These are phyloP conservation scores for Luehdorfia chinensis DNA, from an alignment of 1,140 invertebrate species.

Conservation along the genomic window DNA sequence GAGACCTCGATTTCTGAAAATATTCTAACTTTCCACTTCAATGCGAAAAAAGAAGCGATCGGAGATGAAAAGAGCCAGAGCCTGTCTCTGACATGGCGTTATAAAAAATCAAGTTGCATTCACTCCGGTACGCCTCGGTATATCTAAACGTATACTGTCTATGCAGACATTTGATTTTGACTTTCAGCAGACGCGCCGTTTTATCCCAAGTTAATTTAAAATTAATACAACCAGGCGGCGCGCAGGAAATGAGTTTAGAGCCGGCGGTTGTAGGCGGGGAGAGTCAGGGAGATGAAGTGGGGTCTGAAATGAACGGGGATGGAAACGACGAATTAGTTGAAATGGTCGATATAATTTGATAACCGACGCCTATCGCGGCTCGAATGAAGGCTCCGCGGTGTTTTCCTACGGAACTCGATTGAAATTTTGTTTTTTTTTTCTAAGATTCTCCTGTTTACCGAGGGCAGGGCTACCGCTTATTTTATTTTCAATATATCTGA, in stretches of 20 bases:
- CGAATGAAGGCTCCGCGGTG: conserved; percentile 14
- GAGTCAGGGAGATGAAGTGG: conserved; percentile 43
- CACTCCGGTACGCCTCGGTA: no score
- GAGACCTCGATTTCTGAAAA: no score
- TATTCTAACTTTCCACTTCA: no score
- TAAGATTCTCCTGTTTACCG: neutral
- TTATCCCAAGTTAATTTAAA: conserved; percentile 80
- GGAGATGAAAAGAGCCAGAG: no score
- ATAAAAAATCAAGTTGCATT: no score
- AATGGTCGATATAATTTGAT: conserved; percentile 44
- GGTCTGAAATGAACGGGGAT: conserved; percentile 31
- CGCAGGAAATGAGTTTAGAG: conserved; percentile 79
- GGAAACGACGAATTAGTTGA: conserved; percentile 55
- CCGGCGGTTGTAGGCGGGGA: conserved; percentile 33
- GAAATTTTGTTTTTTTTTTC: conserved; percentile 2
- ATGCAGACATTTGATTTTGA: conserved; percentile 8
- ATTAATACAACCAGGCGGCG: conserved; percentile 80
- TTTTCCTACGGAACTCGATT: neutral
- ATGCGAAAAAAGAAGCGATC: no score
- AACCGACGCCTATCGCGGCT: conserved; percentile 28
- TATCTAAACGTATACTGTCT: neutral
- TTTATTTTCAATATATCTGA: no score
- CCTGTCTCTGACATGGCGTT: no score
- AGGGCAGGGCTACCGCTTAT: neutral
- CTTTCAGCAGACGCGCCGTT: conserved; percentile 36